Evolutionary conservation across 2,797 vertebrate genomes (phyloP).

Genomic region (Luscinia megarhynchos): DNA sequence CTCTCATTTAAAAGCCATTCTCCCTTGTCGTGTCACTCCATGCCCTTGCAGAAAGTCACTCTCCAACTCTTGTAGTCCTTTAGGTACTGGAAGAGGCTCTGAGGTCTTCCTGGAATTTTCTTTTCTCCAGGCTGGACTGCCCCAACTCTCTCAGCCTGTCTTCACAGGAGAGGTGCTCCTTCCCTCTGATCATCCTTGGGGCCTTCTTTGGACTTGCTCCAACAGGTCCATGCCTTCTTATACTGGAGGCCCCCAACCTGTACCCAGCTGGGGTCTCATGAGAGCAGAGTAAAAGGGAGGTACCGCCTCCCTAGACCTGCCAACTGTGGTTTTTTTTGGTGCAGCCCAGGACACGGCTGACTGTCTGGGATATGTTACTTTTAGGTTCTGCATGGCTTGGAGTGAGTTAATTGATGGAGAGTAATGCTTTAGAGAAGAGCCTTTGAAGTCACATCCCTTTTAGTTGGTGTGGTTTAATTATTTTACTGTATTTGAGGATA

Average conservation of each 20-base stretch:
- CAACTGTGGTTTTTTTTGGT: fast-evolving
- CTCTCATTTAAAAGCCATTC: neutral
- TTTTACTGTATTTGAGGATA: conserved; percentile 26
- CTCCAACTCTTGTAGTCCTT: neutral
- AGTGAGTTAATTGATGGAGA: neutral
- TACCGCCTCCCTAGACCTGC: neutral
- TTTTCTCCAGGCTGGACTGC: neutral
- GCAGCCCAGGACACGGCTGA: neutral
- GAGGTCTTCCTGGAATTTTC: neutral
- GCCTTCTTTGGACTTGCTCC: neutral
- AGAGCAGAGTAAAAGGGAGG: neutral
- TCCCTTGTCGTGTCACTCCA: neutral
- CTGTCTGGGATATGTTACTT: neutral
- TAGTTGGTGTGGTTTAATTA: conserved; percentile 53
- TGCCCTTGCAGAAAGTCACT: neutral
- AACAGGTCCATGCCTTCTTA: neutral
- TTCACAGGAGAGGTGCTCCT: neutral
- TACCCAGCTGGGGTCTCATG: neutral
- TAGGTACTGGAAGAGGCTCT: neutral
- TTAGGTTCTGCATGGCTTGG: neutral
- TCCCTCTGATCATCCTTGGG: neutral
- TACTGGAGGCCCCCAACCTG: neutral
- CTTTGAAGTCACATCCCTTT: conserved; percentile 36
- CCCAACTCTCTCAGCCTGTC: neutral
- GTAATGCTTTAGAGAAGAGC: neutral